These are phyloP conservation scores for Pyrocoelia pectoralis DNA, from an alignment of 2,888 invertebrate genomes.

Conservation along the genomic window DNA sequence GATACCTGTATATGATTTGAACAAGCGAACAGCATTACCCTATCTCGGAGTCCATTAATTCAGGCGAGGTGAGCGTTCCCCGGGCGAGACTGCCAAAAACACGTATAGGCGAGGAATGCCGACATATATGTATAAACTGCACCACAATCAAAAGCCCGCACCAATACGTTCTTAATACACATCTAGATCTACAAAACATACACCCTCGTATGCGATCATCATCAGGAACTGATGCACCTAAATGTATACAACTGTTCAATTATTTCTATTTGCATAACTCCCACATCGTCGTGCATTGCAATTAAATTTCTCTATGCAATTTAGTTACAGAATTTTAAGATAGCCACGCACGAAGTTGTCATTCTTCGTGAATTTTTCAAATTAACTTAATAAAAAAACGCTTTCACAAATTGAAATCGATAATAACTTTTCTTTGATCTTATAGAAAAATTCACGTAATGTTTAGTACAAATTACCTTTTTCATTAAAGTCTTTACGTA, in stretches of 20 bases:
- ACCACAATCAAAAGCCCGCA: slow-evolving; percentile 25
- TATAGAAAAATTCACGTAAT: too few relatives aligned
- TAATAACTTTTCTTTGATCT: too few relatives aligned
- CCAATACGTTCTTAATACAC: slow-evolving; percentile 20
- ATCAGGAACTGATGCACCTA: not conserved
- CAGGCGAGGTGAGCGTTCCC: slow-evolving; percentile 49
- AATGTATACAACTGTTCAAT: not conserved
- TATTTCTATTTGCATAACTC: too few relatives aligned
- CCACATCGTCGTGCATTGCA: too few relatives aligned
- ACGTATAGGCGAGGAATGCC: slow-evolving; percentile 45
- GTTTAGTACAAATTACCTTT: too few relatives aligned
- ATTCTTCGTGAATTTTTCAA: too few relatives aligned
- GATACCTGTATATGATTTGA: slow-evolving; percentile 57
- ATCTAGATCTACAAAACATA: slow-evolving; percentile 8
- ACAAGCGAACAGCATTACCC: slow-evolving; percentile 60
- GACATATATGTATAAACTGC: slow-evolving; percentile 43
- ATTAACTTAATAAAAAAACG: too few relatives aligned
- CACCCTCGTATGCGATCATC: not conserved
- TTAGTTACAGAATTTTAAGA: too few relatives aligned
- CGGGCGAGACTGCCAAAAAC: slow-evolving; percentile 49
- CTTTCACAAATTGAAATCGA: too few relatives aligned
- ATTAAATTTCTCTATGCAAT: too few relatives aligned
- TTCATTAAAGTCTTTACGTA: too few relatives aligned
- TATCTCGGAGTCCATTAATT: slow-evolving; percentile 58
- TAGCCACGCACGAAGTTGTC: too few relatives aligned